Evolutionary conservation across 1,140 invertebrate genomes (phyloP).

Genomic region (Zaprionus ornatus): DNA sequence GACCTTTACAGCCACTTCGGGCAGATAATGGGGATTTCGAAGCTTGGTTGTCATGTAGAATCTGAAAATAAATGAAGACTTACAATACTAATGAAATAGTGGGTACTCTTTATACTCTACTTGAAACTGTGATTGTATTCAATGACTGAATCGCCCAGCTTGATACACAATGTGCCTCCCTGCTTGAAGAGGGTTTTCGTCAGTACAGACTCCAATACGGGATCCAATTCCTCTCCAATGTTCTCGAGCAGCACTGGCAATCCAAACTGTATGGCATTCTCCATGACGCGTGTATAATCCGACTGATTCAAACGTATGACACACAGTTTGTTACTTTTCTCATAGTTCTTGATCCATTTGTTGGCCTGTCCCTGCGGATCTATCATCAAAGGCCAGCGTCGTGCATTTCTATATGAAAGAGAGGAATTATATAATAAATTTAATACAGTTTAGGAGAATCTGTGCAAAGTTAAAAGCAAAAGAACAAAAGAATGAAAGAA

Average conservation of each 20-base stretch:
- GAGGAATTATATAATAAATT: slow-evolving; percentile 5
- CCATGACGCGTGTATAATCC: slow-evolving; percentile 93
- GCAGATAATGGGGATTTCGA: slow-evolving; percentile 96
- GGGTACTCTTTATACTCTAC: slow-evolving; percentile 83
- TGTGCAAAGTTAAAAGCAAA: neutral
- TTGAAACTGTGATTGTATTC: slow-evolving; percentile 94
- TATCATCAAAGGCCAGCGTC: slow-evolving; percentile 96
- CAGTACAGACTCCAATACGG: slow-evolving; percentile 93
- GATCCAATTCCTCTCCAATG: slow-evolving; percentile 94
- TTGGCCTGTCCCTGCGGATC: slow-evolving; percentile 98
- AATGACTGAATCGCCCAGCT: slow-evolving; percentile 92
- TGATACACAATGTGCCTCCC: slow-evolving; percentile 91
- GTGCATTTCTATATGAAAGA: slow-evolving; percentile 87
- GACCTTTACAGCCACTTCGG: slow-evolving; percentile 96
- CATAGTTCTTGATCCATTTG: slow-evolving; percentile 97
- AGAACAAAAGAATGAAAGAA: neutral
- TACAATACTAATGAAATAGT: neutral
- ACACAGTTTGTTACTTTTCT: slow-evolving; percentile 93
- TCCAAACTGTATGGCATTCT: slow-evolving; percentile 97
- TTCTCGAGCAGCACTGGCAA: slow-evolving; percentile 94
- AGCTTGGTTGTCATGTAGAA: slow-evolving; percentile 98
- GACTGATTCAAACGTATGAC: slow-evolving; percentile 92
- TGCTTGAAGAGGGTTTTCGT: slow-evolving; percentile 96
- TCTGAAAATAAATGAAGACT: slow-evolving; percentile 84
- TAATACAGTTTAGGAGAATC: neutral